These are phyloP conservation scores for Drosophila sordidula DNA, from an alignment of 2,888 invertebrate genomes.

Conservation along the genomic window DNA sequence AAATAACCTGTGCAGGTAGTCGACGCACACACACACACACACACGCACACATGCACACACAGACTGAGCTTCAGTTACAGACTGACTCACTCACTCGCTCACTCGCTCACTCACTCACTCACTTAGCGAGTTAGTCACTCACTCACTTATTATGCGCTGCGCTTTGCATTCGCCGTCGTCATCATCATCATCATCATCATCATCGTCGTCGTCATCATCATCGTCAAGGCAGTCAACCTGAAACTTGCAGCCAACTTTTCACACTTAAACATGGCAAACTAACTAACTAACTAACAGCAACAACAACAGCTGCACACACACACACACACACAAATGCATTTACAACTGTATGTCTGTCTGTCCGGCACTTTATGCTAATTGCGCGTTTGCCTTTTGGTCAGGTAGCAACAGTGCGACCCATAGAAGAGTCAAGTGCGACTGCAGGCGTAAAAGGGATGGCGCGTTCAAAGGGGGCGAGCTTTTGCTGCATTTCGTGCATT, in stretches of 20 bases:
- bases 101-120: conserved; percentile 3
- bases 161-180: conserved; percentile 34
- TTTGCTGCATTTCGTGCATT: neutral
- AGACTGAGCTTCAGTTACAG: conserved; percentile 14
- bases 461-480: neutral
- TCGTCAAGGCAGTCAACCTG: conserved; percentile 60
- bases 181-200: conserved; percentile 1
- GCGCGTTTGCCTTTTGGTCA: conserved; percentile 75
- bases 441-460: conserved; percentile 9
- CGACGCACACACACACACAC: neutral
- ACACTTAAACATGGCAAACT: conserved; percentile 48
- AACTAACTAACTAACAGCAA: conserved; percentile 11
- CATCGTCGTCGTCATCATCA: conserved; percentile 14
- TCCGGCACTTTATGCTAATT: conserved; percentile 75
- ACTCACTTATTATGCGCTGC: conserved; percentile 29
- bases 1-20: conserved; percentile 20
- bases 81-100: conserved; percentile 21
- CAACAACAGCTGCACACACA: conserved; percentile 6
- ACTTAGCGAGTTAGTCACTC: conserved; percentile 17
- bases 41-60: neutral
- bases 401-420: conserved; percentile 48
- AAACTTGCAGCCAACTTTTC: conserved; percentile 60
- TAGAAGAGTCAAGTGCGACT: conserved; percentile 54
- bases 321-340: conserved; percentile 21
- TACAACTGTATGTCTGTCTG: conserved; percentile 31